phyloP scores from a whole-genome alignment of 2,888 invertebrate species.

The Apamea monoglypha region DNA sequence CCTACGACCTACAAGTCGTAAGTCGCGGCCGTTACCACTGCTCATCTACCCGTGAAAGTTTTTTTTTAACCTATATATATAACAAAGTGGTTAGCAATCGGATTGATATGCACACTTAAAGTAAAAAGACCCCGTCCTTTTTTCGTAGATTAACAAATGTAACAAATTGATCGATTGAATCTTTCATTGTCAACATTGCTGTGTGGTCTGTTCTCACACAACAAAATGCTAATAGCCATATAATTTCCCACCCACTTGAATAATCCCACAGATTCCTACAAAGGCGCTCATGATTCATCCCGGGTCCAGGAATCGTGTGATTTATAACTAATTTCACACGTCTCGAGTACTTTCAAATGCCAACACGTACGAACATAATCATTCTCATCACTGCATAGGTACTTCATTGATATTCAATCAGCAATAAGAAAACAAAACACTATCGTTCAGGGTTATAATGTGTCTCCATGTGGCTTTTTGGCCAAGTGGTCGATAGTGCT shows the following conservation, averaged over 20 bases:
- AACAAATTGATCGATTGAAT: slow-evolving; percentile 25
- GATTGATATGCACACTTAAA: background rate
- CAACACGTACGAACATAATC: slow-evolving; percentile 55
- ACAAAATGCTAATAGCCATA: slow-evolving; percentile 62
- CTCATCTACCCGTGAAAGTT: no score
- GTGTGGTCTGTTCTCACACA: slow-evolving; percentile 62
- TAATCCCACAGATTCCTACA: slow-evolving; percentile 61
- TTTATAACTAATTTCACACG: slow-evolving; percentile 64
- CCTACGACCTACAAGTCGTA: no score
- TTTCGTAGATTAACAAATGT: background rate
- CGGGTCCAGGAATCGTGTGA: slow-evolving; percentile 63
- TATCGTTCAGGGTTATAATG: slow-evolving; percentile 19
- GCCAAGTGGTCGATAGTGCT: no score
- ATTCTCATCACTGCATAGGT: slow-evolving; percentile 48
- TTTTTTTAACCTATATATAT: background rate
- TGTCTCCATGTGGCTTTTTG: background rate
- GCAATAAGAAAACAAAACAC: slow-evolving; percentile 53
- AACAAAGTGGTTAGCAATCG: no score
- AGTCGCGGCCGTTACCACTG: no score
- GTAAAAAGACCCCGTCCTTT: background rate
- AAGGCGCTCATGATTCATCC: slow-evolving; percentile 65
- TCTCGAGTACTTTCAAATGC: slow-evolving; percentile 51
- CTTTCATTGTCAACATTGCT: slow-evolving; percentile 19
- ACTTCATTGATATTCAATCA: slow-evolving; percentile 59
- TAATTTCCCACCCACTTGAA: slow-evolving; percentile 61